These are phyloP conservation scores for Butorides virescens DNA, from an alignment of 2,113 vertebrate species.

Conservation along the genomic window DNA sequence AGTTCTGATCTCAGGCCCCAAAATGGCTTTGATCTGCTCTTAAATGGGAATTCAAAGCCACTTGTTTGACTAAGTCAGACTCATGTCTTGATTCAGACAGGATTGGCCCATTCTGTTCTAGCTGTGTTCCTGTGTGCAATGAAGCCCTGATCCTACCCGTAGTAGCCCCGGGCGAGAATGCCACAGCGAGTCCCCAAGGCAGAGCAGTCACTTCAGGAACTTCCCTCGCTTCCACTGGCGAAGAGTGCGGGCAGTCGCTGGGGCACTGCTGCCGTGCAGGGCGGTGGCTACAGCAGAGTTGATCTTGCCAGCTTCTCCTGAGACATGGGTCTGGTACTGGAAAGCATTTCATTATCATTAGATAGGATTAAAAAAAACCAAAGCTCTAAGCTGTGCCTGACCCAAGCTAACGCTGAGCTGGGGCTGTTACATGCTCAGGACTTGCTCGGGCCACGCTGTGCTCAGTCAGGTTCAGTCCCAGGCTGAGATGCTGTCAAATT, in stretches of 20 bases:
- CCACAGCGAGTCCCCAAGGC: not conserved
- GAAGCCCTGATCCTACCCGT: not conserved
- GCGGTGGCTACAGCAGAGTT: not conserved
- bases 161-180: not conserved
- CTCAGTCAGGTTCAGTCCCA: not conserved
- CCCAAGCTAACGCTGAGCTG: not conserved
- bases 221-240: too few relatives aligned
- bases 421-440: rapidly evolving
- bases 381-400: not conserved
- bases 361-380: too few relatives aligned
- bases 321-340: not conserved
- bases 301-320: rapidly evolving
- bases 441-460: not conserved
- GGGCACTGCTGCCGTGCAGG: too few relatives aligned
- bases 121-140: not conserved
- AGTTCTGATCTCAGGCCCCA: not conserved
- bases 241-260: not conserved
- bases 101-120: not conserved
- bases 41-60: not conserved
- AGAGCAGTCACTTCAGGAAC: not conserved
- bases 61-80: not conserved
- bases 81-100: not conserved
- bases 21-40: not conserved
- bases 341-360: not conserved
- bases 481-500: not conserved